These are phyloP conservation scores for Acrossocheilus wenchowensis DNA, from an alignment of 2,797 vertebrate genomes.

Conservation along the genomic window DNA sequence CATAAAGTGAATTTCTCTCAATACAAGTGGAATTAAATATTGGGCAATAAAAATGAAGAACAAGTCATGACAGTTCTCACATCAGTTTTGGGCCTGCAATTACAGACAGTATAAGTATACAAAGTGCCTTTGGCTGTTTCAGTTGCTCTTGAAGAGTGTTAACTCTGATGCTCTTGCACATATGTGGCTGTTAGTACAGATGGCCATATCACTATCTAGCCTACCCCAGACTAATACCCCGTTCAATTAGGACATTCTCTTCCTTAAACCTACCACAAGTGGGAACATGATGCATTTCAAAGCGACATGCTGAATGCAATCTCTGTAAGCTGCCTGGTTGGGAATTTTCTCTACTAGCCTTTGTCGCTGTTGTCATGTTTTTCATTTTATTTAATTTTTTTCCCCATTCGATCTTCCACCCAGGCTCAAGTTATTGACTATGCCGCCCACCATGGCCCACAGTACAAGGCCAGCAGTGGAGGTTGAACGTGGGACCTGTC, in stretches of 20 bases:
- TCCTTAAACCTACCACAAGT: slow-evolving; percentile 1
- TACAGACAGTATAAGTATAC: slow-evolving; percentile 21
- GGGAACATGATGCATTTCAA: slow-evolving; percentile 17
- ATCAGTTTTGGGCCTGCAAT: slow-evolving; percentile 10
- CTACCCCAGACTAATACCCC: background rate
- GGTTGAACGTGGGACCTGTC: slow-evolving; percentile 44
- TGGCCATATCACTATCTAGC: background rate
- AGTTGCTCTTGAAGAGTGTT: slow-evolving; percentile 27
- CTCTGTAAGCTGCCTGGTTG: slow-evolving; percentile 9
- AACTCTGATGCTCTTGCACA: slow-evolving; percentile 3
- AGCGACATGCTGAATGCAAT: slow-evolving; percentile 5
- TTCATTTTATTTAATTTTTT: background rate
- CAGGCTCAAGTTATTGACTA: slow-evolving; percentile 47
- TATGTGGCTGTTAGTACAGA: slow-evolving; percentile 24
- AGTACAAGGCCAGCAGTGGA: slow-evolving; percentile 48
- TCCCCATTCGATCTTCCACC: slow-evolving; percentile 31
- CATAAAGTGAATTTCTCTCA: background rate
- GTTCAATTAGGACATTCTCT: slow-evolving; percentile 12
- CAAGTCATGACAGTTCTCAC: slow-evolving; percentile 12
- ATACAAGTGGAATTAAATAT: slow-evolving; percentile 27
- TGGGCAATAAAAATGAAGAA: background rate
- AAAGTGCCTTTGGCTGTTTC: background rate
- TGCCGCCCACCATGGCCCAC: slow-evolving; percentile 39
- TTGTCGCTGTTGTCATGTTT: slow-evolving; percentile 23
- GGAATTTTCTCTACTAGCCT: slow-evolving; percentile 31